A percentile compares a stretch with the other conserved stretches of the same genome.
phyloP scores from a whole-genome alignment of 1,140 invertebrate genomes.

The Pachypeltis micranthus region DNA sequence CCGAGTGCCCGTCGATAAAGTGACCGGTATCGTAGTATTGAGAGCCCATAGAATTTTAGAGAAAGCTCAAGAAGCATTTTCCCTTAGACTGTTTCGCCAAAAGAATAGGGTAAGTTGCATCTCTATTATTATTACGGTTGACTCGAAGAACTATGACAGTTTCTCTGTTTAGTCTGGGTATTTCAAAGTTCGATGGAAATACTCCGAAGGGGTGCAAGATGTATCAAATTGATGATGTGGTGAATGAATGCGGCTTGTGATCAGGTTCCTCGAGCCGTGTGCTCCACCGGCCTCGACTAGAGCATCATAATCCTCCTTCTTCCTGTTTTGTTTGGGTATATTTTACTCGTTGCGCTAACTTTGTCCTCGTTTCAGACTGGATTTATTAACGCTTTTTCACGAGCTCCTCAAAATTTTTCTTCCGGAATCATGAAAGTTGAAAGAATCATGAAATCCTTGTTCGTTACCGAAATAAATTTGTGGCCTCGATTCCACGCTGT shows the following conservation, averaged over 20 bases:
- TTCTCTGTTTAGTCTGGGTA: constrained; percentile 7
- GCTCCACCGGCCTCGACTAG: no score
- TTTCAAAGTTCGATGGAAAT: no score
- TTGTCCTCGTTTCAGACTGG: constrained; percentile 63
- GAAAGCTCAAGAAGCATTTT: constrained; percentile 90
- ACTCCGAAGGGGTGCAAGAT: no score
- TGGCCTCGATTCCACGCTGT: constrained; percentile 76
- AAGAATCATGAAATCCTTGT: constrained; percentile 83
- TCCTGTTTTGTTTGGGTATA: constrained; percentile 15
- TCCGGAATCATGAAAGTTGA: constrained; percentile 80
- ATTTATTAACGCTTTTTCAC: constrained; percentile 92
- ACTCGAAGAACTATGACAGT: no score
- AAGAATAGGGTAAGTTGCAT: constrained; percentile 67
- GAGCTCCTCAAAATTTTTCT: constrained; percentile 76
- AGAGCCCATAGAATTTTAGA: constrained; percentile 87
- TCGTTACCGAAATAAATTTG: constrained; percentile 78
- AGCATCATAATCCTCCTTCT: no score
- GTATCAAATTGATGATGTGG: no score
- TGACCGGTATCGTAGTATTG: constrained; percentile 74
- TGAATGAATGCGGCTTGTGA: no score
- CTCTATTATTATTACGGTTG: no score
- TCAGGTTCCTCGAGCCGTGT: no score
- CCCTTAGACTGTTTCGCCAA: constrained; percentile 75
- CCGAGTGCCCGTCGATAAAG: constrained; percentile 74
- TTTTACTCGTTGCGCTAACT: no score